Conservation (phyloP, 2,888 invertebrate species). For the Frankliniella fusca region DNA sequence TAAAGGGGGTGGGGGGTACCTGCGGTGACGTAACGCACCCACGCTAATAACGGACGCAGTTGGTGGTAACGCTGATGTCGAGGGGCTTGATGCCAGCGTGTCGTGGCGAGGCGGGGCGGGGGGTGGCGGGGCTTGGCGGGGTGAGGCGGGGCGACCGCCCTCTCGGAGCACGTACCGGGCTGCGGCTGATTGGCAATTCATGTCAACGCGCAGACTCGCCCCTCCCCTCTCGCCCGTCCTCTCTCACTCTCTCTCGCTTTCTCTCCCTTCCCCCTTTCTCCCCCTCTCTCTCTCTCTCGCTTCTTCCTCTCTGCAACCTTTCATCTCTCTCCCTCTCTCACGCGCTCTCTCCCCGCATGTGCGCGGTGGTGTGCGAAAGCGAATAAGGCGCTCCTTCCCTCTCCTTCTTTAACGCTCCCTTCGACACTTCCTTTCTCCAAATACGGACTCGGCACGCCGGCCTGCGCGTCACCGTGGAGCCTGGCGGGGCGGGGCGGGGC, state of each 20-base stretch:
- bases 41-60: slow-evolving; percentile 16
- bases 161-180: slow-evolving; percentile 7
- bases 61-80: slow-evolving; percentile 16
- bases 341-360: neutral
- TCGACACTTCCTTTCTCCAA: neutral
- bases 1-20: too few relatives aligned
- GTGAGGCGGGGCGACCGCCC: neutral
- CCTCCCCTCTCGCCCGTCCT: neutral
- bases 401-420: neutral
- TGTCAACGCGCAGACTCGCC: slow-evolving; percentile 18
- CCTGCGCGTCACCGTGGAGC: neutral
- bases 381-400: neutral
- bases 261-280: neutral
- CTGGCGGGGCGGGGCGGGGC: neutral
- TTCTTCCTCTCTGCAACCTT: neutral
- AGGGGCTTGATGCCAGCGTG: too few relatives aligned
- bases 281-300: neutral
- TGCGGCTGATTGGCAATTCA: slow-evolving; percentile 24
- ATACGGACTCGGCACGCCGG: neutral
- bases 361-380: neutral
- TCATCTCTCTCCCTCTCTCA: neutral
- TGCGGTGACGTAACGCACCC: neutral
- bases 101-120: too few relatives aligned
- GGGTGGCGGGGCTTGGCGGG: too few relatives aligned
- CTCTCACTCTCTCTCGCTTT: neutral